Percentiles rank a stretch among this genome's conserved stretches.
phyloP scores from a whole-genome alignment of 2,888 invertebrate genomes.

The Sphaeridia pumilis region DNA sequence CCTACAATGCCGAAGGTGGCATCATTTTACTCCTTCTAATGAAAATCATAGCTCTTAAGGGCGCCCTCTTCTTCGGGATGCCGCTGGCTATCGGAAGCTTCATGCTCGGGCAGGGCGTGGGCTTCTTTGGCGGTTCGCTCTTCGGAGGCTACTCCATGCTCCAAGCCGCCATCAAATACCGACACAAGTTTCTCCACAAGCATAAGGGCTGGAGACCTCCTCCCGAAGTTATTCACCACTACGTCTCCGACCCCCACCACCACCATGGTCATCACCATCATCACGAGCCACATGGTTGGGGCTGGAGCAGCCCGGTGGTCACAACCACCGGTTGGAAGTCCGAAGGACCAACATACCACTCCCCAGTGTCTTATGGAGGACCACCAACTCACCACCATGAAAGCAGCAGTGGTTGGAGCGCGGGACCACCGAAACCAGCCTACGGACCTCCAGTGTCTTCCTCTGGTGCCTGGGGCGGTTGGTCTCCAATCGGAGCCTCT shows the following conservation, averaged over 20 bases:
- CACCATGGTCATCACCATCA: constrained; percentile 3
- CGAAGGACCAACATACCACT: background rate
- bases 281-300: background rate
- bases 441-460: background rate
- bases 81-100: constrained; percentile 15
- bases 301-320: constrained; percentile 1
- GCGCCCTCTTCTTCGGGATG: constrained; percentile 14
- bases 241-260: background rate
- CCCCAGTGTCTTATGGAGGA: background rate
- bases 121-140: constrained; percentile 12
- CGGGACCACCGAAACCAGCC: background rate
- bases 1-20: constrained; percentile 16
- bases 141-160: constrained; percentile 12
- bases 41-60: constrained; percentile 16
- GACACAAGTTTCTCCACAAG: background rate
- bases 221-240: background rate
- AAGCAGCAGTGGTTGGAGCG: background rate
- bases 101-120: constrained; percentile 16
- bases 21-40: constrained; percentile 9
- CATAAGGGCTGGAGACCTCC: background rate
- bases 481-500: background rate
- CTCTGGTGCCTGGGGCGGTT: background rate
- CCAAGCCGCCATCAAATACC: constrained; percentile 12
- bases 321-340: background rate
- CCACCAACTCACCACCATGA: background rate